A percentile compares a stretch with the other conserved stretches of the same genome.
These are phyloP conservation scores for Erpetoichthys calabaricus DNA, from an alignment of 2,797 vertebrate species.

Conservation along the genomic window DNA sequence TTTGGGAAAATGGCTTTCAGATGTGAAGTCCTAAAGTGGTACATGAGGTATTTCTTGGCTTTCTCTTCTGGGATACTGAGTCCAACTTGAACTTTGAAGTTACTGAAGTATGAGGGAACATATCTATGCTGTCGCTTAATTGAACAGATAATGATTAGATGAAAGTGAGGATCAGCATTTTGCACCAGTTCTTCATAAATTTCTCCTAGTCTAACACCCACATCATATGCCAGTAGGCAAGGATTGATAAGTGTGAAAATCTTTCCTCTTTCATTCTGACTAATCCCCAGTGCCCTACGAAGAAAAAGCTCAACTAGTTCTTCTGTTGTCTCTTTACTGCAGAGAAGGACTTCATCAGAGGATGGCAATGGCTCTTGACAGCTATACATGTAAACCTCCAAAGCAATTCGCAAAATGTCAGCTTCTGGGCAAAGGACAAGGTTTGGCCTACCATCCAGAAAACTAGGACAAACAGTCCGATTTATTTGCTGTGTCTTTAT, in stretches of 20 bases:
- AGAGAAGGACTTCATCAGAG: constrained; percentile 52
- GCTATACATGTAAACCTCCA: constrained; percentile 39
- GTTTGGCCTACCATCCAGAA: constrained; percentile 47
- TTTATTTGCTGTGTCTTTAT: constrained; percentile 22
- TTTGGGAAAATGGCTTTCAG: constrained; percentile 30
- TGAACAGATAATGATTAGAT: constrained; percentile 42
- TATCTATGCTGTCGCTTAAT: constrained; percentile 48
- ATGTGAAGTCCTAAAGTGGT: constrained; percentile 32
- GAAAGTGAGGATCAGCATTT: constrained; percentile 31
- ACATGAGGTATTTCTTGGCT: constrained; percentile 35
- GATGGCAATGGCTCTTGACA: constrained; percentile 40
- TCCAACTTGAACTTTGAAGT: constrained; percentile 39
- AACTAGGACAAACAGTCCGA: constrained; percentile 31
- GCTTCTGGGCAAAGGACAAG: constrained; percentile 42
- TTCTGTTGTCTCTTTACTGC: constrained; percentile 42
- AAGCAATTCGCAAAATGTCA: constrained; percentile 38
- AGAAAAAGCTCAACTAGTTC: constrained; percentile 59
- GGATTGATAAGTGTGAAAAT: constrained; percentile 50
- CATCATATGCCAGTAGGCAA: constrained; percentile 49
- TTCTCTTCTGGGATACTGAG: constrained; percentile 17
- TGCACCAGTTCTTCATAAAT: constrained; percentile 36
- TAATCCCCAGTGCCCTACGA: constrained; percentile 35
- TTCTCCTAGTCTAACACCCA: constrained; percentile 43
- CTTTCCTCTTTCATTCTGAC: constrained; percentile 26
- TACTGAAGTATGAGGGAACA: constrained; percentile 52